Base-by-base conservation (phyloP, 2,888 invertebrate species). In the Blastobasis lacticolella region DNA sequence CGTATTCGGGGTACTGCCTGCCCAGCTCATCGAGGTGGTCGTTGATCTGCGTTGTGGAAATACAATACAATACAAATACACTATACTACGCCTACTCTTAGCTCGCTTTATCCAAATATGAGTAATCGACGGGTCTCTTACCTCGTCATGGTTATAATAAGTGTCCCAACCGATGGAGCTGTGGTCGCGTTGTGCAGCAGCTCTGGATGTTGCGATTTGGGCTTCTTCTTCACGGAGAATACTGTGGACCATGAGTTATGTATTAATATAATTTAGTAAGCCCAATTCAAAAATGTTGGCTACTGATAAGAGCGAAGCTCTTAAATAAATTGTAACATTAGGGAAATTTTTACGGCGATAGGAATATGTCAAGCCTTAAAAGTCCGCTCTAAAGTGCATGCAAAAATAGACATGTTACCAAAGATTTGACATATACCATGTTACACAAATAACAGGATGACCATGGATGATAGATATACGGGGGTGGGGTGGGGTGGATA, bases 11-110 rank as follows among this genome's bases (percentile, higher is more conserved):
- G 66, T 91, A 82, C 46, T 69, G 55, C 0, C 51, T 62, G n/a
- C 78, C 86, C 10, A 91, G 56, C 6, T 71, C 65, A 54, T 82
- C 77, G 53, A 90, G 65, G 57, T 88, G 81, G 0, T 81, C 75
- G 65, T 89, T 87, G 55, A 92, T 90, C 90, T 91, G 67, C 71
- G 38, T 49, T 38, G 37, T 8, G 8, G 46, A 7, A 37, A 8
- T 43, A 6, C 38, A n/a, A 44, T 49, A 43, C 45, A 44, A 44
- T 9, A 40, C 48, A 10, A 40, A 40, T 6, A 40, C 6, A 6
- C 6, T 6, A 40, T 40, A 6, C 40, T 40, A 8, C 6, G 40
- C 41, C 9, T 41, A 41, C 41, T 41, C 41, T 1, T 23, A 23
- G 23, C 23, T 23, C 23, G 23, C 36, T 45, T 5, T 23, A 7